phyloP scores from a whole-genome alignment of 2,888 invertebrate genomes.

The Slavum lentiscoides region DNA sequence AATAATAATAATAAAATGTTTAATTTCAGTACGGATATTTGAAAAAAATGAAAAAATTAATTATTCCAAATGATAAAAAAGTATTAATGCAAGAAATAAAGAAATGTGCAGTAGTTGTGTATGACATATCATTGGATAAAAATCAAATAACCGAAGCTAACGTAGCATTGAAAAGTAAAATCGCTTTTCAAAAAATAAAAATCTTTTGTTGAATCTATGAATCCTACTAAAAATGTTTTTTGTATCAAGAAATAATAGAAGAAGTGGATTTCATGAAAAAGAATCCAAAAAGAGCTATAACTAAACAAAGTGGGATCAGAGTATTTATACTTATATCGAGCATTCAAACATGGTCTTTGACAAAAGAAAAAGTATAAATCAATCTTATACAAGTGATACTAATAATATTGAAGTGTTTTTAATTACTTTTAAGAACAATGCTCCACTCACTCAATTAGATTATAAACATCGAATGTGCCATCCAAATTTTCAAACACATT shows the following conservation, averaged over 20 bases:
- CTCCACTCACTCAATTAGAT: constrained; percentile 29
- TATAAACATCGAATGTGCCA: constrained; percentile 36
- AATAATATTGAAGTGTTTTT: neutral
- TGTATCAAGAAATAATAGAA: constrained; percentile 20
- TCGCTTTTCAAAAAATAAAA: too few relatives aligned
- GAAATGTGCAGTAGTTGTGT: constrained; percentile 44
- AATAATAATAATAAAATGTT: neutral
- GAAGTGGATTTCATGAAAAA: constrained; percentile 31
- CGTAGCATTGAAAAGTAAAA: constrained; percentile 26
- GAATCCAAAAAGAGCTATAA: constrained; percentile 20
- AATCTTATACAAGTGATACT: neutral
- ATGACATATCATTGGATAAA: constrained; percentile 34
- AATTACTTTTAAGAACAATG: neutral
- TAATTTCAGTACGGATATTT: constrained; percentile 35
- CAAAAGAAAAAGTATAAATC: constrained; percentile 10
- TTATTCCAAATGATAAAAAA: constrained; percentile 37
- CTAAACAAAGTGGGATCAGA: constrained; percentile 17
- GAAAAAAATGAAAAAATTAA: constrained; percentile 32
- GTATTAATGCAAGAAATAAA: constrained; percentile 37
- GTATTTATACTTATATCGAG: constrained; percentile 48
- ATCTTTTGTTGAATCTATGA: neutral
- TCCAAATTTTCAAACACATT: constrained; percentile 35
- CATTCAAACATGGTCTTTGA: constrained; percentile 42
- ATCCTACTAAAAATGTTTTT: neutral
- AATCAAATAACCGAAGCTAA: constrained; percentile 38